Percentiles rank a stretch among this genome's conserved stretches.
Evolutionary conservation across 2,888 invertebrate species (phyloP).

Genomic region (Spisula subtruncata): DNA sequence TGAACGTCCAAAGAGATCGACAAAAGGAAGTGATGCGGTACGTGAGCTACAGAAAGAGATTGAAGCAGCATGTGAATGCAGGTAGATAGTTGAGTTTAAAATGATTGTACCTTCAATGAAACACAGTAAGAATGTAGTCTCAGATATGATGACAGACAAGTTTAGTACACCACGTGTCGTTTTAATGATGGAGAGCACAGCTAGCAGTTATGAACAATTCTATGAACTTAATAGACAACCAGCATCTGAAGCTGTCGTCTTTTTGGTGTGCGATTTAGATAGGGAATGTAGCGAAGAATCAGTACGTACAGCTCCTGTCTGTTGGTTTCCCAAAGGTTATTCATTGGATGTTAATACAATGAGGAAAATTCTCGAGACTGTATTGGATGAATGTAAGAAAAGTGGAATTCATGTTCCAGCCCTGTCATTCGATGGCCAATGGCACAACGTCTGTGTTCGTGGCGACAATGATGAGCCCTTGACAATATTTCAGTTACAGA

Average conservation of each 20-base stretch:
- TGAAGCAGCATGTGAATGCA: neutral
- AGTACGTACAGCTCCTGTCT: constrained; percentile 28
- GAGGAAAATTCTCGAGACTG: neutral
- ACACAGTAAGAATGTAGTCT: no score
- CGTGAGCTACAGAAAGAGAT: constrained; percentile 2
- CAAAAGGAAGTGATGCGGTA: neutral
- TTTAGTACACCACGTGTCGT: no score
- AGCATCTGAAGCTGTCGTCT: constrained; percentile 39
- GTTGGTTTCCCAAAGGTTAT: constrained; percentile 43
- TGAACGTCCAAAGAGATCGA: neutral
- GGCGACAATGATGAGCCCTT: neutral
- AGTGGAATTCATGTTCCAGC: constrained; percentile 39
- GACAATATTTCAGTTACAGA: constrained; percentile 48
- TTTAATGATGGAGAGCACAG: no score
- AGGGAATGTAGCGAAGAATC: no score
- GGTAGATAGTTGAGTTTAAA: constrained; percentile 20
- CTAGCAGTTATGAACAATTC: neutral
- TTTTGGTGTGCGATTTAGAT: constrained; percentile 39
- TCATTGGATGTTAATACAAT: constrained; percentile 23
- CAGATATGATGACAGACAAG: neutral
- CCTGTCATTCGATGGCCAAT: constrained; percentile 52
- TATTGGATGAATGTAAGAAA: constrained; percentile 11
- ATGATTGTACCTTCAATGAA: constrained; percentile 29
- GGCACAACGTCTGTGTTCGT: constrained; percentile 27
- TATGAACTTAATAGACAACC: constrained; percentile 25